These are phyloP conservation scores for Dicerorhinus sumatrensis DNA, from an alignment of 2,113 vertebrate species.

Conservation along the genomic window DNA sequence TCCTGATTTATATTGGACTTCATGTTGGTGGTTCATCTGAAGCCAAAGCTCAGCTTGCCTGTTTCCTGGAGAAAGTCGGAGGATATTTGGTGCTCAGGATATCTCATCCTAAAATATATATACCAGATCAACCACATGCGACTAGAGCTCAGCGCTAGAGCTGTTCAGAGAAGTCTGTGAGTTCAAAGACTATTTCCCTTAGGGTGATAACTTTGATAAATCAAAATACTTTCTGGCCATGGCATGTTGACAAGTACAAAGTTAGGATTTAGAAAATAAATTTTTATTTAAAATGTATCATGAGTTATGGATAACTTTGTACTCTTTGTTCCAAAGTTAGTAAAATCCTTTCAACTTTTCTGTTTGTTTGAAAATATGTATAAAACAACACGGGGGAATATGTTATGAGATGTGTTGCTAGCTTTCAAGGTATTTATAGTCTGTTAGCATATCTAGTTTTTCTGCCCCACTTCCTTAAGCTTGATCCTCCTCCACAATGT, in stretches of 20 bases:
- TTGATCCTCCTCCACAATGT: background rate
- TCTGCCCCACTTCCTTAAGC: background rate
- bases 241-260: background rate
- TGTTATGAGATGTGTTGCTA: background rate
- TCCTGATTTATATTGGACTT: background rate
- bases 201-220: background rate
- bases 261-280: background rate
- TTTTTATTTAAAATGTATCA: no score
- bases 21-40: background rate
- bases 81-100: background rate
- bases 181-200: background rate
- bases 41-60: background rate
- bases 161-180: background rate
- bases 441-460: background rate
- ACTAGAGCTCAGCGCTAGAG: background rate
- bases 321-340: no score
- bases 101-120: background rate
- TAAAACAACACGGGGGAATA: background rate
- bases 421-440: background rate
- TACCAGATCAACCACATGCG: background rate
- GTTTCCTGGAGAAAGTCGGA: background rate
- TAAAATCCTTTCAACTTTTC: constrained; percentile 5
- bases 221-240: background rate
- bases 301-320: no score
- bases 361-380: background rate